Evolutionary conservation across 2,797 vertebrate genomes (phyloP).

Genomic region (Huso huso): DNA sequence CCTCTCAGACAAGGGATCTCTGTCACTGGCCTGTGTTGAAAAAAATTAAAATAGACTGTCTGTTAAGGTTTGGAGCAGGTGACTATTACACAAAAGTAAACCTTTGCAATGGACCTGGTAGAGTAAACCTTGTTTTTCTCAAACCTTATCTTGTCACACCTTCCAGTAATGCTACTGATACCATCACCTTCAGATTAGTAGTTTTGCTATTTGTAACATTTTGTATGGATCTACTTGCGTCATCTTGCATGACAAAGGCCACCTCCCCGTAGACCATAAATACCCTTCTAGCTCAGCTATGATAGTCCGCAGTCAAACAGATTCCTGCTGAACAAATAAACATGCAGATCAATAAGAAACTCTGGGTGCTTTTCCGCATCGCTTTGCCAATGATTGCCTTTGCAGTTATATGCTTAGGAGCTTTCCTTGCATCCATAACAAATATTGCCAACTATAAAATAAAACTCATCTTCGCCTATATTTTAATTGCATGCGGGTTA

Average conservation of each 20-base stretch:
- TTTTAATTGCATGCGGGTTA: slow-evolving; percentile 52
- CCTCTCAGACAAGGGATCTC: no score
- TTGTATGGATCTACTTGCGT: neutral
- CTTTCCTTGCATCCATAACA: slow-evolving; percentile 48
- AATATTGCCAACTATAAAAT: slow-evolving; percentile 12
- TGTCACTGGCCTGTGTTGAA: no score
- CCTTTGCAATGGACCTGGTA: no score
- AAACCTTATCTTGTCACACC: no score
- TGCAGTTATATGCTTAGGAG: slow-evolving; percentile 48
- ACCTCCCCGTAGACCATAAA: neutral
- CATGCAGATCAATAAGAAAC: slow-evolving; percentile 38
- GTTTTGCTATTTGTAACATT: neutral
- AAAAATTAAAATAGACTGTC: no score
- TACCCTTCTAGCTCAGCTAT: neutral
- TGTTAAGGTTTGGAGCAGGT: no score
- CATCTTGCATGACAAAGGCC: neutral
- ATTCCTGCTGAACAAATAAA: neutral
- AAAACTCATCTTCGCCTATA: slow-evolving; percentile 35
- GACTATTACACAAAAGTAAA: no score
- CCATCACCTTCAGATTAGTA: neutral
- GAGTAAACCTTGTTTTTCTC: no score
- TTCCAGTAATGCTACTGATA: neutral
- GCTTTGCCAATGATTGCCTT: slow-evolving; percentile 50
- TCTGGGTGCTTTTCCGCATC: slow-evolving; percentile 35
- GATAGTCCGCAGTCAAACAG: neutral